A percentile compares a stretch with the other conserved stretches of the same genome.
Evolutionary conservation across 2,113 vertebrate genomes (phyloP).

Genomic region (Odocoileus hemionus): DNA sequence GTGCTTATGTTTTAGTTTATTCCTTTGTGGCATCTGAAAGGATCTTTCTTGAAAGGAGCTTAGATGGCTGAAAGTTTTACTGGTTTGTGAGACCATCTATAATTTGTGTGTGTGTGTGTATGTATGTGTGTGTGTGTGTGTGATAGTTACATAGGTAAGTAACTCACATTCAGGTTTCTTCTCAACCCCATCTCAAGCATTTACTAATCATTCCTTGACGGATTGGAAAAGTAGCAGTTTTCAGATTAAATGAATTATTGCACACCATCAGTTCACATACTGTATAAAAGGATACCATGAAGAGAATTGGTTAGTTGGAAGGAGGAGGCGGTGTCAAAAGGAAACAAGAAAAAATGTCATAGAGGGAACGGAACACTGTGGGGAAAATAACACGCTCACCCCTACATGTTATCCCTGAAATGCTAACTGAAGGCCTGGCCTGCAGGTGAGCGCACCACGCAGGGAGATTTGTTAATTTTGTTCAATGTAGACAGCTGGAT

Average conservation of each 20-base stretch:
- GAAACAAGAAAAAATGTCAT: not conserved
- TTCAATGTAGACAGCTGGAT: not conserved
- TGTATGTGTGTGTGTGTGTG: not conserved
- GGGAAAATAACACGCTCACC: not conserved
- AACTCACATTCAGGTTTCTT: not conserved
- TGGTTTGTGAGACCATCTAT: not conserved
- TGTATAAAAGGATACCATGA: not conserved
- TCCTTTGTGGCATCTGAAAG: not conserved
- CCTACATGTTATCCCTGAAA: not conserved
- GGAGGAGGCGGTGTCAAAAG: not conserved
- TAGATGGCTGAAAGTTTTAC: not conserved
- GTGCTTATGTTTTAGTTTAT: not conserved
- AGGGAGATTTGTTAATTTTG: not conserved
- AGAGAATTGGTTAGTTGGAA: not conserved
- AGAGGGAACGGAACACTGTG: fast-evolving
- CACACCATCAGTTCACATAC: not conserved
- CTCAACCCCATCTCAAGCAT: not conserved
- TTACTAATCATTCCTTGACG: not conserved
- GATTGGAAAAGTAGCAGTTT: not conserved
- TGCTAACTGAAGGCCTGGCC: not conserved
- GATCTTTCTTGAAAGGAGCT: constrained; percentile 9
- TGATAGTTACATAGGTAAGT: not conserved
- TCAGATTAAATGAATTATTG: not conserved
- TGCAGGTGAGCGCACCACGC: not conserved
- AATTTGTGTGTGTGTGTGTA: not conserved